Conservation (phyloP, 2,797 vertebrate genomes). For the Trachops cirrhosus region DNA sequence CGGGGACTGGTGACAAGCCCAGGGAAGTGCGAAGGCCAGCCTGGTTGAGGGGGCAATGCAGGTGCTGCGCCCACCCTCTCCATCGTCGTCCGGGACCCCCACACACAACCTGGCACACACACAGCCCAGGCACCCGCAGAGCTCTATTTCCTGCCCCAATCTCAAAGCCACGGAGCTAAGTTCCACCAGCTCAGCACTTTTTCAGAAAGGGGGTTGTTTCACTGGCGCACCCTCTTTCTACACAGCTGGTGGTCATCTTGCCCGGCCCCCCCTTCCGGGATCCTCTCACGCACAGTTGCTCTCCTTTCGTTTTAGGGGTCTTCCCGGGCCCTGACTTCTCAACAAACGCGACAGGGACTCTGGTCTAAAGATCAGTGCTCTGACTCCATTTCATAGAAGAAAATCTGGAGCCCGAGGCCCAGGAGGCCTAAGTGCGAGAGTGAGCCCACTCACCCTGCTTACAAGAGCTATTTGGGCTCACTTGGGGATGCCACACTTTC, state of each 20-base stretch:
- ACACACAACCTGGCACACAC: neutral
- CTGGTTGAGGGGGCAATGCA: neutral
- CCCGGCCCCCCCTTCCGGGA: neutral
- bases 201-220: conserved; percentile 62
- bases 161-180: conserved; percentile 52
- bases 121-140: conserved; percentile 5
- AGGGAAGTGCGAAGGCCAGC: neutral
- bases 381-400: neutral
- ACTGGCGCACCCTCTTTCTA: conserved; percentile 67
- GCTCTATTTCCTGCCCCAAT: conserved; percentile 69
- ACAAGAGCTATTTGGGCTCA: neutral
- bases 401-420: neutral
- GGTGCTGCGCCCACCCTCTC: conserved; percentile 37
- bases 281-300: neutral
- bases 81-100: conserved; percentile 56
- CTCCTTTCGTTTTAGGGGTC: neutral
- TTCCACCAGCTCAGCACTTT: conserved; percentile 79
- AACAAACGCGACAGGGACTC: neutral
- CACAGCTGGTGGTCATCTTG: neutral
- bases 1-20: neutral
- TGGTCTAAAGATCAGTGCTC: neutral
- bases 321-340: neutral
- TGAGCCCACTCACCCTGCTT: neutral
- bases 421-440: accelerated
- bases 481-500: accelerated